Conservation (phyloP, 53 echinoderm and acorn worm genomes). For the Crossaster papposus region DNA sequence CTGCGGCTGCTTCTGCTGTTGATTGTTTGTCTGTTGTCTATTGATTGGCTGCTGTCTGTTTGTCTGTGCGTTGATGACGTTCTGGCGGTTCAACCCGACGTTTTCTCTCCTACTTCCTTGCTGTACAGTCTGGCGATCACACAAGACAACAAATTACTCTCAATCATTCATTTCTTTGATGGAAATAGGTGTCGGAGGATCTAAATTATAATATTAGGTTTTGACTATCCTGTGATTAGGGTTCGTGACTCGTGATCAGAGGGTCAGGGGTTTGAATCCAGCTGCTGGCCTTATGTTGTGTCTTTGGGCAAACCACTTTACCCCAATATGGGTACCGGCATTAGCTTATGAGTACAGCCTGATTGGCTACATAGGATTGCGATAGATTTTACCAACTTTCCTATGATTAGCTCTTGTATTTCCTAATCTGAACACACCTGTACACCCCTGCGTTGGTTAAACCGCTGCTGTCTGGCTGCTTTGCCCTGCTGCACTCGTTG, state of each 20-base stretch:
- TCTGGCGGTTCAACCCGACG: constrained; percentile 23
- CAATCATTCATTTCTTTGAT: no score
- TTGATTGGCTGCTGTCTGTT: constrained; percentile 33
- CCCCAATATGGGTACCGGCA: no score
- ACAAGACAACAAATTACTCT: not conserved
- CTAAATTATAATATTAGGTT: not conserved
- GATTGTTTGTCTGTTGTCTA: constrained; percentile 8
- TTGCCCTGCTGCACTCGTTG: constrained; percentile 38
- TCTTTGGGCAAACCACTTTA: no score
- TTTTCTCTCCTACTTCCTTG: constrained; percentile 21
- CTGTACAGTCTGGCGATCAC: not conserved
- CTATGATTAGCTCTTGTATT: not conserved
- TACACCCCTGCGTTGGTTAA: constrained; percentile 52
- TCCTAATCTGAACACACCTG: constrained; percentile 21
- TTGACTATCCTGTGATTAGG: not conserved
- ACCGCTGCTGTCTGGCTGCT: constrained; percentile 56
- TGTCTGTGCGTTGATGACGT: constrained; percentile 20
- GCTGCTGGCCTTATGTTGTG: no score
- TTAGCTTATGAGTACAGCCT: no score
- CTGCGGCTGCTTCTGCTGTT: constrained; percentile 19
- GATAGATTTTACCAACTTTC: no score
- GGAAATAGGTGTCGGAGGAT: not conserved
- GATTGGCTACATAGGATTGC: no score
- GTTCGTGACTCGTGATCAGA: not conserved
- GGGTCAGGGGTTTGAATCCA: no score